phyloP scores from a whole-genome alignment of 2,797 vertebrate species.

The Cuculus canorus region DNA sequence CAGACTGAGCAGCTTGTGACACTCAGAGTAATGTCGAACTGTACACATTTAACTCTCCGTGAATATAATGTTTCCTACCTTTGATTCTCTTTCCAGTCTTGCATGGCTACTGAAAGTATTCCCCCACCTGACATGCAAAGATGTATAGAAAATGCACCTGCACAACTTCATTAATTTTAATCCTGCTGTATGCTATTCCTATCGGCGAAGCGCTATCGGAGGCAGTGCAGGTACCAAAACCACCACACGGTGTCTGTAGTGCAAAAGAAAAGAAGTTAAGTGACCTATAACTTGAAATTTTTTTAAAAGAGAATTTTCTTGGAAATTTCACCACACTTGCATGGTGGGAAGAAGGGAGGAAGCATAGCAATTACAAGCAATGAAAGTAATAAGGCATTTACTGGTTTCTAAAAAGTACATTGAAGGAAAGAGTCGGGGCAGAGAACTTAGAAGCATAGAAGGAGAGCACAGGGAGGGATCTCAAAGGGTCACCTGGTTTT shows the following conservation, averaged over 20 bases:
- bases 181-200: rapidly evolving
- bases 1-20: background rate
- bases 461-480: background rate
- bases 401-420: background rate
- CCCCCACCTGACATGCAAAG: background rate
- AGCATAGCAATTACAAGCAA: background rate
- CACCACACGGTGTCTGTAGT: slow-evolving; percentile 65
- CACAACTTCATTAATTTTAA: background rate
- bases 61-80: background rate
- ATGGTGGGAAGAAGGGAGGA: background rate
- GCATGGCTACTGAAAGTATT: background rate
- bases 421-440: background rate
- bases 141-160: background rate
- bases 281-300: background rate
- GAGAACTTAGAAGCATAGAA: background rate
- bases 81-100: background rate
- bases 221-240: slow-evolving; percentile 4
- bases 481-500: background rate
- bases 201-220: background rate
- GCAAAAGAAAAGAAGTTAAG: slow-evolving; percentile 15
- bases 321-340: background rate
- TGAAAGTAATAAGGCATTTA: background rate
- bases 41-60: background rate
- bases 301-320: background rate
- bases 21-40: background rate